Evolutionary conservation across 2,797 vertebrate genomes (phyloP), one percentile per base, ranked within the genome.

Genomic region (Lithobates pipiens): DNA sequence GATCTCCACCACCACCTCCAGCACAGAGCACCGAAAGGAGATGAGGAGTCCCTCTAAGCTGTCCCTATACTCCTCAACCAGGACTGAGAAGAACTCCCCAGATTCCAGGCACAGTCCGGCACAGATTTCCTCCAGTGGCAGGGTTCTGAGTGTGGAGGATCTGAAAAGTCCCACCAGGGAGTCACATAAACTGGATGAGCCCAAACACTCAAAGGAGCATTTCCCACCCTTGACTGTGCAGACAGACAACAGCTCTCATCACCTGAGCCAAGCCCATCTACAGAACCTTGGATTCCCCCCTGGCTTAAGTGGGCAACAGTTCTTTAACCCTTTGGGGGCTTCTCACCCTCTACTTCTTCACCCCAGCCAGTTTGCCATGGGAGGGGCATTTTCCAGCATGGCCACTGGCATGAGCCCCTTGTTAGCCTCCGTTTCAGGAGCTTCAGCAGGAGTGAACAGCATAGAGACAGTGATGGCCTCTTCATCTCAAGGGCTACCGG

Each of bases 321-420:
- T 99, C 95, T 99, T 99, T 93, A 96, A 94, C 91, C 97, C 97
- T 21, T 86, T 97, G 75, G 95, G 95, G 63, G 95, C 95, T 2
- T 96, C 97, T 83, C 97, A 98, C 79, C 97, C 98, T 1, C 96
- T 99, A 76, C 96, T 99, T 80, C 91, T 99, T 89, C 98, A 99
- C 92, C 98, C 98, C 2, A 85, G 97, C 85, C 98, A 98, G 95
- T 99, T 99, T 89, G 96, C 96, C 91, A 97, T 99, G 96, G 97
- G 98, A n/a, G 95, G 97, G 0, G 97, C 98, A 2, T 99, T 99
- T 94, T 96, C 97, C 85, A 95, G 97, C 89, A 97, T 99, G 97
- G 96, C 97, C 0, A 91, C 93, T 1, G 98, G 97, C 46, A 98
- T 99, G 97, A 97, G 96, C 10, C 98, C 98, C 0, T 90, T 98